Evolutionary conservation across 1,140 invertebrate genomes (phyloP).

Genomic region (Drosophila suzukii): DNA sequence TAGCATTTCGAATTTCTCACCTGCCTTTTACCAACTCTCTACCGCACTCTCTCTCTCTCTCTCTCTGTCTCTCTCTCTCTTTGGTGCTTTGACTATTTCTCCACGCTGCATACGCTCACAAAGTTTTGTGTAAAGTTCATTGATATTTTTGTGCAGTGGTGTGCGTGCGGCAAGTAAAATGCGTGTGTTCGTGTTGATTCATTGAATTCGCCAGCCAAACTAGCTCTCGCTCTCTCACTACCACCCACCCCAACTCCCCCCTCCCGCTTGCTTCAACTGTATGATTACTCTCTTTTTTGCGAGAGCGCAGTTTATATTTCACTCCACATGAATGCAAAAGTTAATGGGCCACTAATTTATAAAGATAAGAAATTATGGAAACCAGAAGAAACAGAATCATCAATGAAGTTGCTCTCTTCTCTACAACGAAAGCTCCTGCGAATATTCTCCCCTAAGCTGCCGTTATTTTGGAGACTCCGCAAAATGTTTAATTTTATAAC

Average conservation of each 20-base stretch:
- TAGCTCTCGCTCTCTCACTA: slow-evolving; percentile 23
- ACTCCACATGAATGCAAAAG: slow-evolving; percentile 57
- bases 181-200: slow-evolving; percentile 76
- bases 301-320: slow-evolving; percentile 10
- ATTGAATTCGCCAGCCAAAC: slow-evolving; percentile 72
- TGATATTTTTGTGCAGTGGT: slow-evolving; percentile 80
- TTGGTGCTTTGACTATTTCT: slow-evolving; percentile 31
- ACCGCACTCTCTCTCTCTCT: slow-evolving; percentile 1
- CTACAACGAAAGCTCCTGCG: slow-evolving; percentile 28
- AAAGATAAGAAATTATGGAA: slow-evolving; percentile 37
- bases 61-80: not conserved
- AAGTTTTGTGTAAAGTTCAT: slow-evolving; percentile 81
- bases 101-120: slow-evolving; percentile 53
- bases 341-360: slow-evolving; percentile 36
- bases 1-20: slow-evolving; percentile 28
- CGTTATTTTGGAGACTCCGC: slow-evolving; percentile 70
- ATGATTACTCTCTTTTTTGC: slow-evolving; percentile 21
- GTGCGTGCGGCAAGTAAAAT: slow-evolving; percentile 37
- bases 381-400: slow-evolving; percentile 61
- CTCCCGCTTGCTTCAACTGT: not conserved
- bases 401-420: slow-evolving; percentile 60
- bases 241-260: not conserved
- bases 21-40: slow-evolving; percentile 26
- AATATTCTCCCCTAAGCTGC: slow-evolving; percentile 24
- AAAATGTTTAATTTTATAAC: slow-evolving; percentile 84